Evolutionary conservation across 2,797 vertebrate species (phyloP).

Genomic region (Neostethus bicornis): DNA sequence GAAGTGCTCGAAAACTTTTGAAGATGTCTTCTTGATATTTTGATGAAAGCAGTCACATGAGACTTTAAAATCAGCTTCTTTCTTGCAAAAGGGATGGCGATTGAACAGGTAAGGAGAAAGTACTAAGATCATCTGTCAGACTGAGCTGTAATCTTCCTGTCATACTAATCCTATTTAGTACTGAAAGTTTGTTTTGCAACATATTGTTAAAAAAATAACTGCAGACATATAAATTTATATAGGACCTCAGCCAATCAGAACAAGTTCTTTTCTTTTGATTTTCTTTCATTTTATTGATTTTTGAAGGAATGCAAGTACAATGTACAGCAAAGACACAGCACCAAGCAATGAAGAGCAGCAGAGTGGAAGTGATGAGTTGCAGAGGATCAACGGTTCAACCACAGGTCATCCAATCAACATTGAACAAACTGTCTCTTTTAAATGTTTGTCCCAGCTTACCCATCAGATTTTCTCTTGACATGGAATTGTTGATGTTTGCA

Average conservation of each 20-base stretch:
- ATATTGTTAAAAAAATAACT: too few relatives aligned
- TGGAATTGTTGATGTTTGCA: slow-evolving; percentile 28
- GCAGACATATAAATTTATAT: slow-evolving; percentile 6
- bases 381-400: slow-evolving; percentile 49
- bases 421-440: slow-evolving; percentile 36
- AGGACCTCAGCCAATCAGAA: slow-evolving; percentile 20
- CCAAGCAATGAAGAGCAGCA: slow-evolving; percentile 86
- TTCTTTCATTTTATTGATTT: slow-evolving; percentile 83
- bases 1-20: too few relatives aligned
- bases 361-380: slow-evolving; percentile 63
- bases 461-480: slow-evolving; percentile 15
- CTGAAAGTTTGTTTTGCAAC: too few relatives aligned
- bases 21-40: too few relatives aligned
- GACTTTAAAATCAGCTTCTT: background rate
- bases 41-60: background rate
- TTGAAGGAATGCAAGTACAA: slow-evolving; percentile 91
- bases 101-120: background rate
- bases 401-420: slow-evolving; percentile 52
- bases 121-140: background rate
- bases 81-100: background rate
- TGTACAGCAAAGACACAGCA: slow-evolving; percentile 94
- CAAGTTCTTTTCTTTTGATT: slow-evolving; percentile 31
- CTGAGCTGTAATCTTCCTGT: background rate
- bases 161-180: too few relatives aligned
- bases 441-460: slow-evolving; percentile 38